phyloP scores from a whole-genome alignment of 2,888 invertebrate species.

The Apomyelois bistriatella region DNA sequence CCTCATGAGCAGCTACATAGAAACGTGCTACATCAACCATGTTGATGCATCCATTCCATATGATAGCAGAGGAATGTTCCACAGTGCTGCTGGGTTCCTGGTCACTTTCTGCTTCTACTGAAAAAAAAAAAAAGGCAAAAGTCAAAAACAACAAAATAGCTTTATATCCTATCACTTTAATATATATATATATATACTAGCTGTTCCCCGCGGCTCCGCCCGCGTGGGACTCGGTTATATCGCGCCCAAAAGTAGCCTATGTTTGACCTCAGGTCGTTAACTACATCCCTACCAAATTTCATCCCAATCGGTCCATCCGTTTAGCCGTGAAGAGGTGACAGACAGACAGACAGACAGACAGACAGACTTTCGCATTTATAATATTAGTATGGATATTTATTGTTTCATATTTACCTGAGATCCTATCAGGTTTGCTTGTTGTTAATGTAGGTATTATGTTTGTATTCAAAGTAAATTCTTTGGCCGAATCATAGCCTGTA shows the following conservation, averaged over 20 bases:
- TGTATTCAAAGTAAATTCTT: slow-evolving; percentile 50
- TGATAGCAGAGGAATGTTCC: slow-evolving; percentile 66
- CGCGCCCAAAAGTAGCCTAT: no score
- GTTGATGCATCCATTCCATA: slow-evolving; percentile 92
- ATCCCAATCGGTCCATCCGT: no score
- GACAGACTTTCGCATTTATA: no score
- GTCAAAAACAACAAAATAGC: background rate
- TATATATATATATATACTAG: no score
- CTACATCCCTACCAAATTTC: no score
- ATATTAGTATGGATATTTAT: no score
- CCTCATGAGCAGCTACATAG: slow-evolving; percentile 89
- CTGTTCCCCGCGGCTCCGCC: no score
- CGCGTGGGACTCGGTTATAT: no score
- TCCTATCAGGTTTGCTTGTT: slow-evolving; percentile 46
- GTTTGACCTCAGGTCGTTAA: no score
- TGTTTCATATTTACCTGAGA: slow-evolving; percentile 39
- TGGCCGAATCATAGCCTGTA: slow-evolving; percentile 51
- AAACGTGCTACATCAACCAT: slow-evolving; percentile 96
- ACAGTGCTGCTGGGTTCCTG: slow-evolving; percentile 91
- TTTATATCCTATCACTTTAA: no score
- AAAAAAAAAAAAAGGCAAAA: slow-evolving; percentile 11
- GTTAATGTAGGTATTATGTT: slow-evolving; percentile 44
- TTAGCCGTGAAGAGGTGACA: no score
- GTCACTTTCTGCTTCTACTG: slow-evolving; percentile 82
- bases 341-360: no score